Percentiles rank a stretch among this genome's conserved stretches.
phyloP scores from a whole-genome alignment of 2,797 vertebrate species.

The Hydrocynus forskahlii region DNA sequence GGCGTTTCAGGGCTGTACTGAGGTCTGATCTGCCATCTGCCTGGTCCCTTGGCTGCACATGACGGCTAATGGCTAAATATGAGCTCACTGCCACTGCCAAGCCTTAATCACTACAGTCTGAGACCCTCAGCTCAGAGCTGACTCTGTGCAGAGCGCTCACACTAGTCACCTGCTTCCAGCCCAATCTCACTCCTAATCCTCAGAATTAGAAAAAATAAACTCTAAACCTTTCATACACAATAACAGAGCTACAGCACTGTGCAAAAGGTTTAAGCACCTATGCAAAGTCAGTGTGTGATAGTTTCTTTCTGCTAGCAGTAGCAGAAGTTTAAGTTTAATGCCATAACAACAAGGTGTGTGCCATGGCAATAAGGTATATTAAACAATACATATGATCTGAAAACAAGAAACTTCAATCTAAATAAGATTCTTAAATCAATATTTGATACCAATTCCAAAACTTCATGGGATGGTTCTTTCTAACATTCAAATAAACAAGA shows the following conservation, averaged over 20 bases:
- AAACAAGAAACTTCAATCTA: too few species aligned
- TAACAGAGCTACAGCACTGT: neutral
- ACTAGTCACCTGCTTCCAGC: constrained; percentile 19
- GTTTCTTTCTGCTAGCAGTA: too few species aligned
- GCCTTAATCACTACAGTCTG: constrained; percentile 48
- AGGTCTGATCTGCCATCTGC: constrained; percentile 76
- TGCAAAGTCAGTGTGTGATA: too few species aligned
- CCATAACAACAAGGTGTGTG: too few species aligned
- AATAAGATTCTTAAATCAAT: too few species aligned
- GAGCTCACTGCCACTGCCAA: constrained; percentile 2
- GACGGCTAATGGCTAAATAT: constrained; percentile 40
- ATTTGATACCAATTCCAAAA: too few species aligned
- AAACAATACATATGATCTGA: too few species aligned
- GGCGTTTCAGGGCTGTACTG: constrained; percentile 59
- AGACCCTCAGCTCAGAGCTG: constrained; percentile 47
- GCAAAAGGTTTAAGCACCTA: too few species aligned
- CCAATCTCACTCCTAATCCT: constrained; percentile 15
- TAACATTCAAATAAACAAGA: too few species aligned
- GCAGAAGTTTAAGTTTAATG: too few species aligned
- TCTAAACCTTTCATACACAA: neutral
- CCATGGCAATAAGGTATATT: too few species aligned
- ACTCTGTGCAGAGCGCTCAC: neutral
- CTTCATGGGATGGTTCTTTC: too few species aligned
- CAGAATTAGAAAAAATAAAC: neutral
- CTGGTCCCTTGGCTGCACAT: constrained; percentile 52